phyloP scores from a whole-genome alignment of 2,113 vertebrate genomes.

The Spheniscus mendiculus region DNA sequence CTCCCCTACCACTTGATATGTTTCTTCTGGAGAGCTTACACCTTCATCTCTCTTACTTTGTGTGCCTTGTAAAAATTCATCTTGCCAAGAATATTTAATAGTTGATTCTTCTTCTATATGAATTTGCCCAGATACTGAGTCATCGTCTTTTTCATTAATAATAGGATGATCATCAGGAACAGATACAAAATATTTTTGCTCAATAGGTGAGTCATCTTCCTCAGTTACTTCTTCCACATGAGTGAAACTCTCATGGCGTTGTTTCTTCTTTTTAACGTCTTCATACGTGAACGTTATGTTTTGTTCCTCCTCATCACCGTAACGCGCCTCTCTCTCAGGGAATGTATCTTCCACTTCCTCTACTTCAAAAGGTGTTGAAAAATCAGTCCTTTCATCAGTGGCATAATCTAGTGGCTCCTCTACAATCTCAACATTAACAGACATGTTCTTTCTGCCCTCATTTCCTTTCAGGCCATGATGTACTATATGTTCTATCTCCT shows the following conservation, averaged over 20 bases:
- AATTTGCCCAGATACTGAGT: slow-evolving; percentile 86
- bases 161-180: slow-evolving; percentile 87
- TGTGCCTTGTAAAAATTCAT: slow-evolving; percentile 78
- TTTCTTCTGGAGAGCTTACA: slow-evolving; percentile 37
- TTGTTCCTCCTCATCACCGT: slow-evolving; percentile 44
- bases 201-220: slow-evolving; percentile 76
- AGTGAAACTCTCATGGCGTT: slow-evolving; percentile 18
- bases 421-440: slow-evolving; percentile 90
- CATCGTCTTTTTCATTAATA: slow-evolving; percentile 73
- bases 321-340: slow-evolving; percentile 24
- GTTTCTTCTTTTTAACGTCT: slow-evolving; percentile 53
- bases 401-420: slow-evolving; percentile 82
- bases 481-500: slow-evolving; percentile 82
- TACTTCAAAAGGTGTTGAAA: slow-evolving; percentile 84
- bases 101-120: slow-evolving; percentile 81
- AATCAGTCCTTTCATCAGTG: slow-evolving; percentile 68
- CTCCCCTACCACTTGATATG: slow-evolving; percentile 22
- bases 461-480: slow-evolving; percentile 76
- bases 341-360: slow-evolving; percentile 86
- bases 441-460: slow-evolving; percentile 72
- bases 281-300: not conserved
- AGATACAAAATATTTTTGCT: slow-evolving; percentile 91
- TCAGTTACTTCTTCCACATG: slow-evolving; percentile 74
- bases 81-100: slow-evolving; percentile 81
- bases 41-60: slow-evolving; percentile 52